These are phyloP conservation scores for Brachionus calyciflorus DNA, from an alignment of 1,140 invertebrate genomes.

Conservation along the genomic window DNA sequence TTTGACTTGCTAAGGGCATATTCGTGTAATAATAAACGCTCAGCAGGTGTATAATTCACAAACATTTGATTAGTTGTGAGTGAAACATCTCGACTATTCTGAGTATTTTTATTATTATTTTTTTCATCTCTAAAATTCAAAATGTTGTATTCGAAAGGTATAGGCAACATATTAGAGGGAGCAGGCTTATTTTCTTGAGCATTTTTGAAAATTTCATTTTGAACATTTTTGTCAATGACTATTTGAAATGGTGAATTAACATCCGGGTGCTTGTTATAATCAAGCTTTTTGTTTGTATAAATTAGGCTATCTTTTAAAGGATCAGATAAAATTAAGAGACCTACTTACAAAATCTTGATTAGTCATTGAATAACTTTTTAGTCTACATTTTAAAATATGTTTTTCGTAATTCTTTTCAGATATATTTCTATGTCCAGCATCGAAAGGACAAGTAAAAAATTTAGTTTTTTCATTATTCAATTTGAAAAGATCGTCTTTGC, in stretches of 20 bases:
- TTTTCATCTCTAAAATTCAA: neutral
- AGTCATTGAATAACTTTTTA: neutral
- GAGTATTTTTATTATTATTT: neutral
- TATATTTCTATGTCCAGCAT: neutral
- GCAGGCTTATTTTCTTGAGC: neutral
- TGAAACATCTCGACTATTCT: neutral
- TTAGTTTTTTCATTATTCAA: neutral
- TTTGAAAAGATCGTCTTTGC: neutral
- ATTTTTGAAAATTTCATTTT: neutral
- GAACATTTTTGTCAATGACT: slow-evolving; percentile 7
- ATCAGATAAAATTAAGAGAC: neutral
- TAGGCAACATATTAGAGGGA: neutral
- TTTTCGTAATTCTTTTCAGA: slow-evolving; percentile 9
- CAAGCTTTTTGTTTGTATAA: neutral
- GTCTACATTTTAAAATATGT: slow-evolving; percentile 20
- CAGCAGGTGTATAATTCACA: neutral
- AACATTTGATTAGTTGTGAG: slow-evolving; percentile 12
- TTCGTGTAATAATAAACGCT: slow-evolving; percentile 5
- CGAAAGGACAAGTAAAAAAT: slow-evolving; percentile 12
- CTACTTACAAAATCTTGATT: slow-evolving; percentile 21
- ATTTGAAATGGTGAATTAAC: slow-evolving; percentile 28
- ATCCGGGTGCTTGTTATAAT: slow-evolving; percentile 15
- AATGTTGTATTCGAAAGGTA: slow-evolving; percentile 1
- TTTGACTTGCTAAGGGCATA: neutral
- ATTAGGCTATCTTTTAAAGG: neutral